Base-by-base conservation (phyloP, 2,797 vertebrate species). In the Oreonectes daqikongensis region DNA sequence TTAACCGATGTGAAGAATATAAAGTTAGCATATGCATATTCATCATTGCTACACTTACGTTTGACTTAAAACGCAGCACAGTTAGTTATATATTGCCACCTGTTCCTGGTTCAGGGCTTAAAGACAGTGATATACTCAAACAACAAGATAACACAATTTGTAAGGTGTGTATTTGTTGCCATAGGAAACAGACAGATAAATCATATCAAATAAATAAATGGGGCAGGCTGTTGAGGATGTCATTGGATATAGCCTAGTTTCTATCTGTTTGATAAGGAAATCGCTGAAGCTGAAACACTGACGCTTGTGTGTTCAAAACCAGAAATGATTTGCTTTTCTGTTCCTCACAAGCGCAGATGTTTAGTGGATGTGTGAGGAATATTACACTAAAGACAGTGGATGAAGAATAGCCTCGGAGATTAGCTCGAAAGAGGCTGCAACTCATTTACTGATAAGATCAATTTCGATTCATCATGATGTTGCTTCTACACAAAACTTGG, bases 1-100 rank as follows among this genome's bases (percentile, higher is more conserved):
- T 22, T 72, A 72, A 82, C 81, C 82, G 71, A 87, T 83, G 57
- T 86, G 82, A 87, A 86, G 87, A 86, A 89, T 75, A 80, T 82
- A 87, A 85, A 53, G 35, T 71, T 79, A 81, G 84, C 79, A 81
- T 52, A 79, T 76, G 65, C 72, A 68, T 69, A 65, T 73, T 73
- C 68, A 69, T 61, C 65, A 73, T 67, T 63, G 35, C 55, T 22
- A 69, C 32, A 69, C 72, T 81, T 80, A 76, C 75, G 72, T 71
- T 75, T 65, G 57, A 70, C 69, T 82, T 83, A 85, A 83, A 46
- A 82, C 75, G 60, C 61, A 81, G 79, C 20, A 79, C 65, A 74
- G 79, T 42, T 61, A 61, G 44, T 76, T 76, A 79, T 75, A 60
- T 78, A 67, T 72, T 85, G 81, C 67, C 65, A 78, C 79, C 84